Base-by-base conservation (phyloP, 2,113 vertebrate genomes). In the Ammodytes dubius region DNA sequence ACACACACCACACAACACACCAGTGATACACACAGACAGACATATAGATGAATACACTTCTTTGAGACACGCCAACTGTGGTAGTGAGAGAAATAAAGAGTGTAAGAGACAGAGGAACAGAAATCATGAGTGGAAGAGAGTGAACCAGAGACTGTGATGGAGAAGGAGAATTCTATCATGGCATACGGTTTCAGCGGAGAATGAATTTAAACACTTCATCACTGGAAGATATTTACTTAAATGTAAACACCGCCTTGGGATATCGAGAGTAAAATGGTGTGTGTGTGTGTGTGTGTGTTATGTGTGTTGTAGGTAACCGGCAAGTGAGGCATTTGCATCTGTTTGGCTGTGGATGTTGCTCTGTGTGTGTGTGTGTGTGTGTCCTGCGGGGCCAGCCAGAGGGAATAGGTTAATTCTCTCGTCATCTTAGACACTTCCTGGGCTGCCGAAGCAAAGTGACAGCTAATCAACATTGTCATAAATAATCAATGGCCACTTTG, bases 391-490 rank as follows among this genome's bases (percentile, higher is more conserved):
- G 87, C 63, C 84, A 85, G 88, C 84, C 88, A 89, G 86, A 92
- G 91, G 89, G 90, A 89, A 89, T 93, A 92, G 91, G 93, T 93
- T 95, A 95, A 96, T 95, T 95, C 94, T 95, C 95, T 94, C 92
- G 90, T 95, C 94, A 94, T 96, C 94, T 95, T 93, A 94, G 92
- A 94, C 92, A 95, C 93, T 95, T 95, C 95, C 94, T 94, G 92
- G 91, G 86, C 90, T 90, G 92, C 91, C 85, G 88, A 93, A 93
- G 93, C 94, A 95, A 94, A 95, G 94, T 95, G 95, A 95, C 95
- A 96, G 95, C 95, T 96, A 95, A 96, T 96, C 95, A 96, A 95
- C 95, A 95, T 94, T 94, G 95, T 95, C 94, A 96, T 96, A 96
- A 96, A 96, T 96, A 96, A 95, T 95, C 95, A 94, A 96, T 96